phyloP scores from a whole-genome alignment of 2,888 invertebrate genomes.

The Thymelicus lineola region DNA sequence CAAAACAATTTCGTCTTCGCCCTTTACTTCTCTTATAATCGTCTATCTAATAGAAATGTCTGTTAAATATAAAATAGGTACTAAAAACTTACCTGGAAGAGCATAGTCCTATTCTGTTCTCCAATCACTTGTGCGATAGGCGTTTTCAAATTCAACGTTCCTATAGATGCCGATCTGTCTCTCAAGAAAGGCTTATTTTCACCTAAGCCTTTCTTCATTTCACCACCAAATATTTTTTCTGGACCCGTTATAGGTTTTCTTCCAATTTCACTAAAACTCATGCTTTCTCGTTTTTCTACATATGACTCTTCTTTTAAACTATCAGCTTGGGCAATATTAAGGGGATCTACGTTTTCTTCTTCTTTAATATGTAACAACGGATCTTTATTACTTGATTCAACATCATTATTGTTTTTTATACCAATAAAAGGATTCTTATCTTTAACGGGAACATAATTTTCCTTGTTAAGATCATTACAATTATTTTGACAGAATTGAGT shows the following conservation, averaged over 20 bases:
- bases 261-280: slow-evolving; percentile 65
- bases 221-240: slow-evolving; percentile 38
- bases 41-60: too few relatives aligned
- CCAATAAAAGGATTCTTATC: slow-evolving; percentile 45
- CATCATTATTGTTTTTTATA: slow-evolving; percentile 39
- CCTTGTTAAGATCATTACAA: slow-evolving; percentile 34
- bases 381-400: slow-evolving; percentile 42
- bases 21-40: too few relatives aligned
- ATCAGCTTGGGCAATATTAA: background rate
- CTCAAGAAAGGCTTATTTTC: slow-evolving; percentile 78
- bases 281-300: slow-evolving; percentile 43
- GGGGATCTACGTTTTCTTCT: slow-evolving; percentile 31
- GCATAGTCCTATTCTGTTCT: slow-evolving; percentile 96
- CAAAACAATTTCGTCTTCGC: too few relatives aligned
- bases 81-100: slow-evolving; percentile 89
- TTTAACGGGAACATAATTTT: slow-evolving; percentile 30
- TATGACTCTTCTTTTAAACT: slow-evolving; percentile 25
- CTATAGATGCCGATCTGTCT: slow-evolving; percentile 87
- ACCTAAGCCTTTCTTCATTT: slow-evolving; percentile 52
- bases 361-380: slow-evolving; percentile 43
- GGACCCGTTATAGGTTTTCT: slow-evolving; percentile 40
- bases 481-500: slow-evolving; percentile 54
- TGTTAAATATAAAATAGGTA: background rate
- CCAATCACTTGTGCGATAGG: slow-evolving; percentile 76
- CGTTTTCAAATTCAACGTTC: slow-evolving; percentile 81